Conservation (phyloP, 2,888 invertebrate species). For the Oxycera nigricornis region DNA sequence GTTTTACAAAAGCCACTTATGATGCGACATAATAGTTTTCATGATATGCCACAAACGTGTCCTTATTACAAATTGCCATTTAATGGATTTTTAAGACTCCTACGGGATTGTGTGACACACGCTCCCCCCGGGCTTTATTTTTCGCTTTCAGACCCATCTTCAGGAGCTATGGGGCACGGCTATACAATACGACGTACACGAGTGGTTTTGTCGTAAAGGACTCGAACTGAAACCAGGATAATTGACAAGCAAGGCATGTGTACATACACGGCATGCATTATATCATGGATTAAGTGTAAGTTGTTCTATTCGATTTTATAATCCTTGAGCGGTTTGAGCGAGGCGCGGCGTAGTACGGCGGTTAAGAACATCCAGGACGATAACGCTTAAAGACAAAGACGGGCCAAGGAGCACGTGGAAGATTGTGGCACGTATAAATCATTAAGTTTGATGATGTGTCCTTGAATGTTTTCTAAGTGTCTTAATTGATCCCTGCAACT, state of each 20-base stretch:
- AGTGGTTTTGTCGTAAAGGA: constrained; percentile 2
- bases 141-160: too few relatives aligned
- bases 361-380: neutral
- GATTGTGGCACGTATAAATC: constrained; percentile 5
- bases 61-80: constrained; percentile 48
- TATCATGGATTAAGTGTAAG: neutral
- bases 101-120: constrained; percentile 41
- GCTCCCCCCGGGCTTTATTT: neutral
- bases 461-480: constrained; percentile 11
- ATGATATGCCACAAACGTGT: constrained; percentile 48
- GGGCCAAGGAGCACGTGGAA: neutral
- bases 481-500: constrained; percentile 18
- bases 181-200: constrained; percentile 10
- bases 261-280: constrained; percentile 2
- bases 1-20: constrained; percentile 47
- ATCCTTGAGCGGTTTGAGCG: neutral
- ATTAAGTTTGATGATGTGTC: constrained; percentile 6
- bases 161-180: neutral
- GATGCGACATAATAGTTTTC: constrained; percentile 47
- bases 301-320: neutral
- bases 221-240: constrained; percentile 25
- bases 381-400: neutral
- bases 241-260: constrained; percentile 28
- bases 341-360: neutral
- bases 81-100: constrained; percentile 48